Evolutionary conservation across 2,888 invertebrate species (phyloP).

Genomic region (Agrotis ipsilon): DNA sequence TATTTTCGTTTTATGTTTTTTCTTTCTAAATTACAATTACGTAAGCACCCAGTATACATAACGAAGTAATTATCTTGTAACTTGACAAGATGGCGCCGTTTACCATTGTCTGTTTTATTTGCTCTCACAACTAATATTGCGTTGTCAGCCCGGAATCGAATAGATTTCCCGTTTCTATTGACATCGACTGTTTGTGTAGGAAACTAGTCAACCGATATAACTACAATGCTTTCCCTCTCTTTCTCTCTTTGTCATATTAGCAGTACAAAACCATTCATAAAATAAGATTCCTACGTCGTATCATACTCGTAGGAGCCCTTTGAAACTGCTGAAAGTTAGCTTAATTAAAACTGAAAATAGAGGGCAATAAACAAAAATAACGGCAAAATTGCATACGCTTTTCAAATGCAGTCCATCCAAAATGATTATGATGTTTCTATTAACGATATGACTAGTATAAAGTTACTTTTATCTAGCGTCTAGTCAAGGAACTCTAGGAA

Average conservation of each 20-base stretch:
- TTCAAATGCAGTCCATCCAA: background rate
- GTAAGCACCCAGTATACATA: background rate
- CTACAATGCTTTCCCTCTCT: background rate
- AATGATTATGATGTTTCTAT: background rate
- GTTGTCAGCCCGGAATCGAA: constrained; percentile 1
- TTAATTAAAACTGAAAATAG: too few relatives aligned
- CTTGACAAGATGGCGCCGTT: background rate
- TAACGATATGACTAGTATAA: background rate
- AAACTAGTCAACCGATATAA: constrained; percentile 20
- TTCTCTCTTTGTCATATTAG: background rate
- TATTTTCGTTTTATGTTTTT: background rate
- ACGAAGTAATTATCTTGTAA: background rate
- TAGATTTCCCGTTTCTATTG: constrained; percentile 24
- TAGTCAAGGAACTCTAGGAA: too few relatives aligned
- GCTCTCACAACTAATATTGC: constrained; percentile 16
- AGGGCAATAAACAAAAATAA: too few relatives aligned
- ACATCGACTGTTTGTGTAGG: constrained; percentile 4
- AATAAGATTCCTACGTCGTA: background rate
- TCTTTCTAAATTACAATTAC: too few relatives aligned
- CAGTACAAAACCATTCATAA: background rate
- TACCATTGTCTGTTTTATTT: constrained; percentile 15
- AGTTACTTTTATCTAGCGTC: too few relatives aligned
- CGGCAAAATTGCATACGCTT: background rate
- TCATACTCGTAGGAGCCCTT: too few relatives aligned
- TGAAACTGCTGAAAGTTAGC: too few relatives aligned